phyloP scores from a whole-genome alignment of 2,113 vertebrate genomes.

The Oryzias curvinotus region DNA sequence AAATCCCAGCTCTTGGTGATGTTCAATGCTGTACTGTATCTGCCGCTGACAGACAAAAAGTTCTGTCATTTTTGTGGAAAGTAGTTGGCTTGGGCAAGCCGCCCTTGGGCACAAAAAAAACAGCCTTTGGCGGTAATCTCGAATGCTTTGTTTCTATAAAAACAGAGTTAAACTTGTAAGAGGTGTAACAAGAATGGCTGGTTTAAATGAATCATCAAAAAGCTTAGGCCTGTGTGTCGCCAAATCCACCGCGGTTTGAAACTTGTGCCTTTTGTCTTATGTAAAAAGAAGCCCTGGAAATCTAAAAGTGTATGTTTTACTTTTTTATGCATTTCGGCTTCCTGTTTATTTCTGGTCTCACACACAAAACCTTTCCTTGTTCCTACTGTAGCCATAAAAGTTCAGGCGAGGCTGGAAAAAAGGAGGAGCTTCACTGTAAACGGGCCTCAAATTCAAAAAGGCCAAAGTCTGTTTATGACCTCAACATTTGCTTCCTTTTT shows the following conservation, averaged over 20 bases:
- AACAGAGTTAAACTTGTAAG: conserved; percentile 6
- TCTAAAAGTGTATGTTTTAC: not conserved
- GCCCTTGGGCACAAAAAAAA: not conserved
- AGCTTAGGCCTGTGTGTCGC: conserved; percentile 9
- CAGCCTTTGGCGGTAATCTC: not conserved
- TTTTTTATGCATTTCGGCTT: not conserved
- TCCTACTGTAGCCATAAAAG: conserved; percentile 19
- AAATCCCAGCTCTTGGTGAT: too few species aligned
- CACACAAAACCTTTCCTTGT: conserved; percentile 21
- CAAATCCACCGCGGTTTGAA: not conserved
- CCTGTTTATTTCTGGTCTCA: conserved; percentile 5
- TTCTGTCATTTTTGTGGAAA: not conserved
- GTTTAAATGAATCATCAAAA: conserved; percentile 15
- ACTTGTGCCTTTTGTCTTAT: conserved; percentile 1
- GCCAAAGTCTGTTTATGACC: conserved; percentile 25
- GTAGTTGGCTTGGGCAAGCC: not conserved
- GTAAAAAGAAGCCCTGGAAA: not conserved
- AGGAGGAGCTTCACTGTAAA: conserved; percentile 40
- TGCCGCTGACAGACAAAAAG: not conserved
- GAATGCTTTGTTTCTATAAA: conserved; percentile 1
- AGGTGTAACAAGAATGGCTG: conserved; percentile 7
- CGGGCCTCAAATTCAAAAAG: conserved; percentile 41
- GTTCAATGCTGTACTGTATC: too few species aligned
- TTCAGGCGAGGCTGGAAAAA: conserved; percentile 16
- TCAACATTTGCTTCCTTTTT: conserved; percentile 10